phyloP scores from a whole-genome alignment of 2,113 vertebrate species.

The Serinus canaria region DNA sequence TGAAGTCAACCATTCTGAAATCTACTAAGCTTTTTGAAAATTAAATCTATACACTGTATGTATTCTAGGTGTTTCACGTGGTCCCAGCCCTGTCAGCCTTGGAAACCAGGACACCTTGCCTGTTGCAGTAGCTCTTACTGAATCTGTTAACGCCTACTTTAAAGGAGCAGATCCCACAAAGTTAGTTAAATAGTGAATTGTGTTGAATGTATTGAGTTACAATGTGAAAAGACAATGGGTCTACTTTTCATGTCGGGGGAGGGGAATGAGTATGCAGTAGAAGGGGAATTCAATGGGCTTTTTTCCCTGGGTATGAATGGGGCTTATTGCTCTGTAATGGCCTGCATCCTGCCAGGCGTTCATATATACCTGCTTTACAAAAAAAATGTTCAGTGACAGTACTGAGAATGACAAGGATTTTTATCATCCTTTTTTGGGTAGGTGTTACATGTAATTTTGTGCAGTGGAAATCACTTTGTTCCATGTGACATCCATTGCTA shows the following conservation, averaged over 20 bases:
- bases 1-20: not conserved
- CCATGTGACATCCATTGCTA: not conserved
- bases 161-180: conserved; percentile 98
- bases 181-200: conserved; percentile 82
- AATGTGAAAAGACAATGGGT: not conserved
- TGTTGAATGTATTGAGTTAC: conserved; percentile 31
- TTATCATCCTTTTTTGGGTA: not conserved
- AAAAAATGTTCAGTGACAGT: not conserved
- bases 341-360: not conserved
- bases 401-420: not conserved
- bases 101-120: conserved; percentile 92
- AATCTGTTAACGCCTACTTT: conserved; percentile 98
- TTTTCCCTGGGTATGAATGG: not conserved
- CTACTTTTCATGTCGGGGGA: not conserved
- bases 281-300: not conserved
- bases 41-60: conserved; percentile 57
- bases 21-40: conserved; percentile 20
- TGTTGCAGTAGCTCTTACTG: conserved; percentile 94
- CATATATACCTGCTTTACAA: not conserved
- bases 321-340: not conserved
- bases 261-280: not conserved
- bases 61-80: conserved; percentile 91
- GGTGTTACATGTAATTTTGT: not conserved
- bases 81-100: conserved; percentile 94
- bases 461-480: not conserved